Evolutionary conservation across 2,113 vertebrate genomes (phyloP), one percentile per base, ranked within the genome.

Genomic region (Cisticola juncidis): DNA sequence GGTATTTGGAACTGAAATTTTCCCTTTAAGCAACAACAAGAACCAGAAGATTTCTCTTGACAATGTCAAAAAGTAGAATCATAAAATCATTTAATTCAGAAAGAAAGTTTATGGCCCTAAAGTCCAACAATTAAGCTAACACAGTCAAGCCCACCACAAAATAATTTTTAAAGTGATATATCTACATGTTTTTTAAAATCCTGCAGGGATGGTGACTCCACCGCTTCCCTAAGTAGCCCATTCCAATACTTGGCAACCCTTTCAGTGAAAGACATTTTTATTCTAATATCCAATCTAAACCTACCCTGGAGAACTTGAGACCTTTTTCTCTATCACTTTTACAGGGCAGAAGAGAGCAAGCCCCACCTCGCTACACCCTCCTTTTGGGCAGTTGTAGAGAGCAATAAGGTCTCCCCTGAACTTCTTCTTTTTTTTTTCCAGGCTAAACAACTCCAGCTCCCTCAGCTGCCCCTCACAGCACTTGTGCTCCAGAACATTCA

Each of bases 351-450:
- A 47, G 24, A 14, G 2, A 53, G 4, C 11, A 74, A 45, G 2
- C 1, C 5, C 5, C 31, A 51, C 6, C 7, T 73, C 0, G 0
- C 44, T 45, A 24, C 9, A 33, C 28, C 5, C 19, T 66, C 22
- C 12, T 66, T 73, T 58, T 23, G 51, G 19, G 23, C 11, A 22
- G 8, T 1, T 73, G 7, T 28, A 36, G 26, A 70, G n/a, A 58
- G 22, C 11, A 2, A 28, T 28, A 44, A 24, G 2, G 8, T 38
- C 36, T 58, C 19, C 20, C 11, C 7, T 29, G 24, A 60, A 23
- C 6, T 9, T 45, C 10, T 2, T 45, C 51, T 50, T 33, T 45
- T 58, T 57, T 33, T 35, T 38, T 57, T 25, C 16, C 38, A 61
- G n/a, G 38, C 11, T 35, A 25, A 60, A 58, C 11, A 72, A 10